A percentile compares a stretch with the other conserved stretches of the same genome.
phyloP scores from a whole-genome alignment of 2,888 invertebrate species.

The Microctonus aethiopoides region DNA sequence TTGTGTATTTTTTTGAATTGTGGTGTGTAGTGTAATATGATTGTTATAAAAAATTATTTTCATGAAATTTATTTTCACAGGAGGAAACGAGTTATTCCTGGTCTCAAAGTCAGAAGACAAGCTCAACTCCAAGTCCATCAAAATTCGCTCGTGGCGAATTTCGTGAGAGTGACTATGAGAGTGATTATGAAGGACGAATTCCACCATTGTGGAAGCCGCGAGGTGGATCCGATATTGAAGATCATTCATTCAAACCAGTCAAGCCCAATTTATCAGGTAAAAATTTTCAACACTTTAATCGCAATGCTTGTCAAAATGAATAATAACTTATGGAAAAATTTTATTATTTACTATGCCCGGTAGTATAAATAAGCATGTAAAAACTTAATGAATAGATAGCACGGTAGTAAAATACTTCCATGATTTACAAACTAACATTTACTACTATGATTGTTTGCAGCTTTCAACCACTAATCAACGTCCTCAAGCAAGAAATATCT shows the following conservation, averaged over 20 bases:
- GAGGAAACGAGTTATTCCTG: slow-evolving; percentile 71
- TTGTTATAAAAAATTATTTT: slow-evolving; percentile 20
- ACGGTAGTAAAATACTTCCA: background rate
- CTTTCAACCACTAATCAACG: slow-evolving; percentile 47
- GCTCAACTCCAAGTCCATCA: slow-evolving; percentile 69
- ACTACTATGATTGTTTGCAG: slow-evolving; percentile 55
- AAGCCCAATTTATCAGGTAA: slow-evolving; percentile 64
- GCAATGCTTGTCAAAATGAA: background rate
- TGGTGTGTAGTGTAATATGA: background rate
- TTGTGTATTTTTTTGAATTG: slow-evolving; percentile 1
- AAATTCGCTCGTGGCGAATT: slow-evolving; percentile 76
- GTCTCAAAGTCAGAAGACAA: slow-evolving; percentile 64
- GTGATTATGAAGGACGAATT: slow-evolving; percentile 76
- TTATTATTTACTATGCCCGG: slow-evolving; percentile 6
- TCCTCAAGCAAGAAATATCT: slow-evolving; percentile 13
- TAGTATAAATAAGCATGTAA: background rate
- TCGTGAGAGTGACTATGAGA: slow-evolving; percentile 78
- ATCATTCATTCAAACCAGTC: slow-evolving; percentile 71
- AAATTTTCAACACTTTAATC: background rate
- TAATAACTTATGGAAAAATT: background rate
- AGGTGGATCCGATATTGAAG: slow-evolving; percentile 69
- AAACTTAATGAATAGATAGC: background rate
- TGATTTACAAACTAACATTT: slow-evolving; percentile 36
- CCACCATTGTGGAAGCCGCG: slow-evolving; percentile 73
- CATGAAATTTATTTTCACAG: slow-evolving; percentile 61